Evolutionary conservation across 2,113 vertebrate genomes (phyloP), one percentile per base, ranked within the genome.

Genomic region (Peromyscus leucopus): DNA sequence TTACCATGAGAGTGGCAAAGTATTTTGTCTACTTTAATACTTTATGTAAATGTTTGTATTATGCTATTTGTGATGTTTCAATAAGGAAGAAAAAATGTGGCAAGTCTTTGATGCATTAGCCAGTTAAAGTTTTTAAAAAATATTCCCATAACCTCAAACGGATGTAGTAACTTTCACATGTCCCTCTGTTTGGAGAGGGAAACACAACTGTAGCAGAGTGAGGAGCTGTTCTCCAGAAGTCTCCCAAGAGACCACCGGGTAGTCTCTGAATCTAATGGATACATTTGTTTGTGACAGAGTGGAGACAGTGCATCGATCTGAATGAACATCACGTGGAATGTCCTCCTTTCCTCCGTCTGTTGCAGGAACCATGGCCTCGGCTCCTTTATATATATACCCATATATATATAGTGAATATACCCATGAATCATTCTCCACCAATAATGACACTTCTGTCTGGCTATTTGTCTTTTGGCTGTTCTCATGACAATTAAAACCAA

Each of bases 1-100:
- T 84, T 51, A 39, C 46, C 39, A 51, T 33, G 61, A n/a, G 76
- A 39, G 55, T 57, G 4, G 5, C 39, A 85, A 95, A 86, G 15
- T 55, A 12, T 51, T 46, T 91, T 59, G 28, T 61, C 28, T 51
- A 24, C 76, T 87, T 84, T 90, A 24, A 69, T 61, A 11, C 21
- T 55, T 94, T 59, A 59, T 57, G 33, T 76, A 96, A 91, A 55
- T 92, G 7, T 88, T 96, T 51, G 7, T 48, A 74, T 51, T 87
- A 26, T 96, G 51, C 72, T 55, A 61, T 7, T 94, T 46, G 67
- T n/a, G 61, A 31, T 61, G 3, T 82, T 69, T 80, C 89, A 63
- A 57, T 74, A 6, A 86, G 78, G 72, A 93, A 78, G 10, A 15
- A 76, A 67, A 93, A 86, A 48, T 71, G 55, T 55, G 42, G 33